Evolutionary conservation across 2,888 invertebrate genomes (phyloP).

Genomic region (Andrena camellia): DNA sequence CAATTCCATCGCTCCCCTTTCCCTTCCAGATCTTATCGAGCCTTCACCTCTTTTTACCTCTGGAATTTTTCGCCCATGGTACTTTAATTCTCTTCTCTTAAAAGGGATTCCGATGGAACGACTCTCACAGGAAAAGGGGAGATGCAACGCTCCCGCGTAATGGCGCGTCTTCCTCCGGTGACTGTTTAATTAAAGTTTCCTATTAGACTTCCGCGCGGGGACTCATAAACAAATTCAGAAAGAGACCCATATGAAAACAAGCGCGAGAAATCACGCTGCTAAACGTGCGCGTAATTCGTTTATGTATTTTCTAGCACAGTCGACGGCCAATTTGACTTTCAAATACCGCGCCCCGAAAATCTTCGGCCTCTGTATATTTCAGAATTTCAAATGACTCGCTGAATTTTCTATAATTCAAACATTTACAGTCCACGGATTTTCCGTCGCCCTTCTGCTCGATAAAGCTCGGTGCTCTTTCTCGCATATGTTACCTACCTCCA

Average conservation of each 20-base stretch:
- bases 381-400: constrained; percentile 7
- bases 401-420: constrained; percentile 3
- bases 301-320: neutral
- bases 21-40: constrained; percentile 26
- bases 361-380: neutral
- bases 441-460: neutral
- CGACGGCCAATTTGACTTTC: constrained; percentile 6
- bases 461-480: neutral
- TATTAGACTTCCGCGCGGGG: neutral
- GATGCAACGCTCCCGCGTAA: neutral
- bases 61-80: constrained; percentile 36
- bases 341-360: constrained; percentile 8
- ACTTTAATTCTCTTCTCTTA: constrained; percentile 26
- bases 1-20: constrained; percentile 18
- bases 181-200: constrained; percentile 29
- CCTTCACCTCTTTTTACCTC: neutral
- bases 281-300: neutral
- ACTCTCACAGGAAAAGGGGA: constrained; percentile 10
- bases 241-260: neutral
- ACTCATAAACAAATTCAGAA: neutral
- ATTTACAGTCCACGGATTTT: neutral
- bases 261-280: neutral
- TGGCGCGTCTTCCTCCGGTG: neutral
- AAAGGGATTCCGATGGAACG: constrained; percentile 34
- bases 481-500: neutral